These are phyloP conservation scores for Plebejus argus DNA, from an alignment of 2,888 invertebrate species.

Conservation along the genomic window DNA sequence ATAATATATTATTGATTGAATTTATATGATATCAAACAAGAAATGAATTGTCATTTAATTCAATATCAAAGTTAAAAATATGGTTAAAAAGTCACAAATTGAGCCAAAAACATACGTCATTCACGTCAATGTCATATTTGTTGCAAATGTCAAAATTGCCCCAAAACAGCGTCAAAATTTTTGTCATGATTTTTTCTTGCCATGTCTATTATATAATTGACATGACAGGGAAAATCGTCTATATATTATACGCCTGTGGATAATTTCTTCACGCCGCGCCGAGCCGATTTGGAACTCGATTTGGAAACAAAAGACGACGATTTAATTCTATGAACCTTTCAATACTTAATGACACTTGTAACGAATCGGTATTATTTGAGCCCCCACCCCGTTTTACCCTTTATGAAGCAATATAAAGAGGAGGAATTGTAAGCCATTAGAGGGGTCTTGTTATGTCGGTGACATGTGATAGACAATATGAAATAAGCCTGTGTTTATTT, in stretches of 20 bases:
- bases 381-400: neutral
- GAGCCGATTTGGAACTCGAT: constrained; percentile 14
- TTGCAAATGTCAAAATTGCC: too few relatives aligned
- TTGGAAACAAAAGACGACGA: constrained; percentile 24
- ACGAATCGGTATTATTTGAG: constrained; percentile 4
- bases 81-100: too few relatives aligned
- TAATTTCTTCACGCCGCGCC: neutral
- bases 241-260: neutral
- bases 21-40: too few relatives aligned
- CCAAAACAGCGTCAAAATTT: too few relatives aligned
- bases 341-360: constrained; percentile 15
- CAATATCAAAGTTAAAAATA: too few relatives aligned
- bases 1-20: too few relatives aligned
- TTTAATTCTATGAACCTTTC: constrained; percentile 28
- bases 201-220: too few relatives aligned
- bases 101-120: too few relatives aligned
- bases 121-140: too few relatives aligned
- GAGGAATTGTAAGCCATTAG: constrained; percentile 2
- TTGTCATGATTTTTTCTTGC: too few relatives aligned
- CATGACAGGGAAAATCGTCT: too few relatives aligned
- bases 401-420: neutral
- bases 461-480: constrained; percentile 14
- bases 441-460: constrained; percentile 10
- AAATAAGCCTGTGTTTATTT: constrained; percentile 11
- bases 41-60: too few relatives aligned